phyloP scores from a whole-genome alignment of 2,113 vertebrate genomes.

The Microcebus murinus region DNA sequence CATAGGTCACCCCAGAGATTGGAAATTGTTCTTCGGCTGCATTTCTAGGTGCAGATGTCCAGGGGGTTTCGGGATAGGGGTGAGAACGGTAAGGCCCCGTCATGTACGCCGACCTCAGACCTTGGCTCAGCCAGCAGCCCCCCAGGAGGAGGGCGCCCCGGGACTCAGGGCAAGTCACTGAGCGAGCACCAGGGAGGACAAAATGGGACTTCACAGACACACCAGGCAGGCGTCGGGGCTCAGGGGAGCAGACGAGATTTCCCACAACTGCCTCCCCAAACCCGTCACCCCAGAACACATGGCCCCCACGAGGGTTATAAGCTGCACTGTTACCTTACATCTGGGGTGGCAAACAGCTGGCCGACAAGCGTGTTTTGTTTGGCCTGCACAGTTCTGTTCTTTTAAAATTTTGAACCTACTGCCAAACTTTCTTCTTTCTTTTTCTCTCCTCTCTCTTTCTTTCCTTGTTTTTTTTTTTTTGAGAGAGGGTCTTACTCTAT shows the following conservation, averaged over 20 bases:
- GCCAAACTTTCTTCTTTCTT: too few relatives aligned
- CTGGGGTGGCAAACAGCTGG: neutral
- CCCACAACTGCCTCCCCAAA: neutral
- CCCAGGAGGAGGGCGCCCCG: neutral
- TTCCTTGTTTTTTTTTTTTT: neutral
- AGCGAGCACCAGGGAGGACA: neutral
- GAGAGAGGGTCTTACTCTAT: neutral
- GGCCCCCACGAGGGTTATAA: accelerated
- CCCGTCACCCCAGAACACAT: neutral
- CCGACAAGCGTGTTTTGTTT: neutral
- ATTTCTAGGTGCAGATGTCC: neutral
- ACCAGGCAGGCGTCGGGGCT: accelerated
- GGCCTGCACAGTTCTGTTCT: neutral
- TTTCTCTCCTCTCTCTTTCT: too few relatives aligned
- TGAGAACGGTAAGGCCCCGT: neutral
- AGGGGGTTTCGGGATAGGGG: neutral
- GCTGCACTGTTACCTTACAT: neutral
- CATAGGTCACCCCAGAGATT: too few relatives aligned
- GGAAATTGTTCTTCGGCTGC: neutral
- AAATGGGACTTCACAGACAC: neutral
- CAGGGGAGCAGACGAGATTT: neutral
- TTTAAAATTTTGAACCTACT: too few relatives aligned
- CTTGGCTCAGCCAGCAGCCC: neutral
- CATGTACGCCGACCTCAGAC: neutral
- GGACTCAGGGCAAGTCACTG: neutral